phyloP scores from a whole-genome alignment of 2,797 vertebrate genomes.

The Halcyon smyrnensis region DNA sequence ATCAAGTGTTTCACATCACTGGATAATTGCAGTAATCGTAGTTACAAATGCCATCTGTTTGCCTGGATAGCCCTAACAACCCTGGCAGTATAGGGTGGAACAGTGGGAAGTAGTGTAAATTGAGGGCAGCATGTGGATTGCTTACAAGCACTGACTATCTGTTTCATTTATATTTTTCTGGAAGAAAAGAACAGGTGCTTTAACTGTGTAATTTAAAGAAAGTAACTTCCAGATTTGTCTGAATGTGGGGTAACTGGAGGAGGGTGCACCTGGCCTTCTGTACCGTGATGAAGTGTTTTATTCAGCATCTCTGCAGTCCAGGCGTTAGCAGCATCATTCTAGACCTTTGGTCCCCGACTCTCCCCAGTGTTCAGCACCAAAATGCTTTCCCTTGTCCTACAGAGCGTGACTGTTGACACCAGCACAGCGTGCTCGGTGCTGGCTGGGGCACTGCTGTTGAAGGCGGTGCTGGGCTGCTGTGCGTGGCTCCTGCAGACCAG shows the following conservation, averaged over 20 bases:
- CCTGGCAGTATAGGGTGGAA: neutral
- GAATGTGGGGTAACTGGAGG: neutral
- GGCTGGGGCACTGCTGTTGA: neutral
- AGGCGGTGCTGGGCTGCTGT: accelerated
- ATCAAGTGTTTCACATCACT: neutral
- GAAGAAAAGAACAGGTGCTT: neutral
- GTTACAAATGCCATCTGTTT: constrained; percentile 2
- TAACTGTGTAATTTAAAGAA: neutral
- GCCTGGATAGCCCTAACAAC: neutral
- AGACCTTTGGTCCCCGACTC: neutral
- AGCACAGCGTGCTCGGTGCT: neutral
- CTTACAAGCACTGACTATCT: neutral
- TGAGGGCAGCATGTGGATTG: neutral
- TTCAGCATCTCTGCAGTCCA: neutral
- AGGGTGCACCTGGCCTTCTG: neutral
- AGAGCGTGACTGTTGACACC: neutral
- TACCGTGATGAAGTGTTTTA: neutral
- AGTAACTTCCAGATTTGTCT: neutral
- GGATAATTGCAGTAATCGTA: neutral
- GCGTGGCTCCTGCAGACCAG: neutral
- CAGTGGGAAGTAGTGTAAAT: neutral
- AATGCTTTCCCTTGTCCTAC: accelerated
- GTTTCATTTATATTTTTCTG: neutral
- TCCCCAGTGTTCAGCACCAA: neutral
- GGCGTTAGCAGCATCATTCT: neutral